Evolutionary conservation across 2,797 vertebrate genomes (phyloP), one percentile per base, ranked within the genome.

Genomic region (Sphaeramia orbicularis): DNA sequence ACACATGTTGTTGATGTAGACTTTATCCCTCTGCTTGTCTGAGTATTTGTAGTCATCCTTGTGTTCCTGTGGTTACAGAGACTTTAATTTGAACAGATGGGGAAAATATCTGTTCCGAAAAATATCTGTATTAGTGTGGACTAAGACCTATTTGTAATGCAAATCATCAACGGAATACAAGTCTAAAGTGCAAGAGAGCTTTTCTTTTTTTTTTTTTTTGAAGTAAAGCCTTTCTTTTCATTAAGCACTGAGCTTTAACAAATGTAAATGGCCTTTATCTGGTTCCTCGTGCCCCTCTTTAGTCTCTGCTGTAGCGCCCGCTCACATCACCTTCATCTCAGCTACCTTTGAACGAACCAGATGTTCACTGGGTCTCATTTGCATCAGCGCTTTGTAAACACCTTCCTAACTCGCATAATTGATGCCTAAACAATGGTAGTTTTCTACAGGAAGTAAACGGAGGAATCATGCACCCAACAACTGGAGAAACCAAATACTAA

Each of bases 121-220:
- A 30, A 30, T 30, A 3, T 4, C 27, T 30, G 27, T 30, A 30
- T 30, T 30, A 30, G 27, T 30, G 3, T 4, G 27, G 27, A 30
- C 27, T 7, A 30, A 7, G 12, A 10, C 67, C 54, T 57, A 73
- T 85, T 82, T 84, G 44, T 56, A 74, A 67, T 84, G 51, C 47
- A 83, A 78, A 85, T 77, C 14, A 15, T n/a, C 41, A 18, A 74
- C 88, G 67, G 79, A 83, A 84, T 45, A 38, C 48, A 16, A 37
- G 32, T 52, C 61, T 16, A 38, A 41, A 48, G 41, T 47, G 62
- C 12, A 67, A 10, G 45, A 30, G 53, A 48, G 43, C 45, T 41
- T 48, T 68, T 40, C 6, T 11, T 42, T 67, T 70, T 54, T 27
- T 10, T 6, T 12, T 24, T n/a, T n/a, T n/a, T n/a, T n/a, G n/a